Percentiles rank a stretch among this genome's conserved stretches.
Conservation (phyloP, 2,113 vertebrate genomes). For the Actinemys pallida region DNA sequence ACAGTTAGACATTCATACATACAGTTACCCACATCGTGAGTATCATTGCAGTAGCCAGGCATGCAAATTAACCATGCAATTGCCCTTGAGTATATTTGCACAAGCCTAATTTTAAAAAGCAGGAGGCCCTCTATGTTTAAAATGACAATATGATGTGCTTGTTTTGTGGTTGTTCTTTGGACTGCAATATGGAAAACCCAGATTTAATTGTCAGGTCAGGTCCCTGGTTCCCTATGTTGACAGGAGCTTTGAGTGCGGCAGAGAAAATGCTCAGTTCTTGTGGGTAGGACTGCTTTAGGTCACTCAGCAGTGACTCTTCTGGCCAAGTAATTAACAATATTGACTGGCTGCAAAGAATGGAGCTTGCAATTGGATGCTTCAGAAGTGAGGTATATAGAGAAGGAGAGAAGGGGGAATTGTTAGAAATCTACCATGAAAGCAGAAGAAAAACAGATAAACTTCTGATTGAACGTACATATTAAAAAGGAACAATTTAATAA, state of each 20-base stretch:
- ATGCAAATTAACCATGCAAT: neutral
- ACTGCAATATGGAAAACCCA: neutral
- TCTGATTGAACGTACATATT: slow-evolving; percentile 25
- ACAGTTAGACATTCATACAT: neutral
- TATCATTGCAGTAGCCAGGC: neutral
- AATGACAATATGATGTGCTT: neutral
- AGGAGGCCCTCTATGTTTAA: neutral
- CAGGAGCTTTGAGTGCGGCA: neutral
- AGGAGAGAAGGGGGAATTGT: neutral
- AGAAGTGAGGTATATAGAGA: neutral
- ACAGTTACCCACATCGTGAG: neutral
- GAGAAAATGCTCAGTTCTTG: neutral
- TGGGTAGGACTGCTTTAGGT: slow-evolving; percentile 1
- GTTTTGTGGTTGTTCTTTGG: neutral
- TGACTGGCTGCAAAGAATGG: slow-evolving; percentile 43
- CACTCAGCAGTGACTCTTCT: neutral
- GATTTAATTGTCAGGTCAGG: neutral
- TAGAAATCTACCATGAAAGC: slow-evolving; percentile 15
- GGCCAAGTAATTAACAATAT: slow-evolving; percentile 37
- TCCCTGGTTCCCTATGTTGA: neutral
- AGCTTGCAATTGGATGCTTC: slow-evolving; percentile 41
- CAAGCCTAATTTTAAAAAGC: neutral
- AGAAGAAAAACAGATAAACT: slow-evolving; percentile 11
- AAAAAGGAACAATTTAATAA: neutral
- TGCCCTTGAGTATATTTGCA: neutral